Conservation (phyloP, 2,113 vertebrate species). For the Neopipo cinnamomea region DNA sequence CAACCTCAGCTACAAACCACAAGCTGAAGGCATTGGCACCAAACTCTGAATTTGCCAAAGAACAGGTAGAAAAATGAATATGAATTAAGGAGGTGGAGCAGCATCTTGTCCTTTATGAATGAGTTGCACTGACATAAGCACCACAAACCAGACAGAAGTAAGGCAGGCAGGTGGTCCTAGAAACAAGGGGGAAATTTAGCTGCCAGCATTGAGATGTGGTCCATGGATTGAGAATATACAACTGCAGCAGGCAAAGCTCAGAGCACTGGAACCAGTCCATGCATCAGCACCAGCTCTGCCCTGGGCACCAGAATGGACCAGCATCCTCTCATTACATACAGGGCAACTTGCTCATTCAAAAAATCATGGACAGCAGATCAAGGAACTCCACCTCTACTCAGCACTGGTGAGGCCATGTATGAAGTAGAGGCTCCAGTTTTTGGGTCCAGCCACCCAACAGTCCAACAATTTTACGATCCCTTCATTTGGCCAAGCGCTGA, state of each 20-base stretch:
- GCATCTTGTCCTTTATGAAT: background rate
- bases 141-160: background rate
- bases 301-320: background rate
- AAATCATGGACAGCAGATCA: accelerated
- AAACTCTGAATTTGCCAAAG: background rate
- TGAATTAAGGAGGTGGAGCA: accelerated
- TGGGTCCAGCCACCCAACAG: background rate
- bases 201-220: accelerated
- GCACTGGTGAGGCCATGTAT: background rate
- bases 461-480: accelerated
- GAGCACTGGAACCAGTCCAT: too few species aligned
- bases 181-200: background rate
- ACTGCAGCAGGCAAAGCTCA: background rate
- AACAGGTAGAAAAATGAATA: background rate
- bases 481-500: background rate
- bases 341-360: background rate
- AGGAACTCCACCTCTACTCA: background rate
- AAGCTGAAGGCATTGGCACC: background rate
- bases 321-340: too few species aligned
- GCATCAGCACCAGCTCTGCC: background rate
- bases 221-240: accelerated
- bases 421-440: background rate
- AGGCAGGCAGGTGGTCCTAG: background rate
- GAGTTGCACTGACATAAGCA: background rate
- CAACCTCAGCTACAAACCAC: background rate